Conservation (phyloP, 2,797 vertebrate species). For the Aythya fuligula region DNA sequence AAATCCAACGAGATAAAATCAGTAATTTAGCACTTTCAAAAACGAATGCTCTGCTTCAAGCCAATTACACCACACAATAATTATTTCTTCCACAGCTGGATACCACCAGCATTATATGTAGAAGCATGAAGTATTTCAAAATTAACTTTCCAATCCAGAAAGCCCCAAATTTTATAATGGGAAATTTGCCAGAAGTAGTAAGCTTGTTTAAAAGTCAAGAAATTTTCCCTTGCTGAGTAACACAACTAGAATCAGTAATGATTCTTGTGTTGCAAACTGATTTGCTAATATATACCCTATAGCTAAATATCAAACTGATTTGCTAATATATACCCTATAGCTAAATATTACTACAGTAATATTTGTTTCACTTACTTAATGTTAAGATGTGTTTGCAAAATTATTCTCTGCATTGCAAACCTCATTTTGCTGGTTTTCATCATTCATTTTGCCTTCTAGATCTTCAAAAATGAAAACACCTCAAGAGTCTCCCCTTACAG, state of each 20-base stretch:
- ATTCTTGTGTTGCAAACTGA: background rate
- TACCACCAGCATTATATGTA: background rate
- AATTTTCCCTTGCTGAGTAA: background rate
- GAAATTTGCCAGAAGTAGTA: slow-evolving; percentile 8
- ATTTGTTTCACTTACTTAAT: background rate
- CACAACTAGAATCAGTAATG: background rate
- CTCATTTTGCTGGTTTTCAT: background rate
- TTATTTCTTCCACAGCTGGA: background rate
- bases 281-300: background rate
- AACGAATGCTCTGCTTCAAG: background rate
- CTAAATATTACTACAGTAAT: background rate
- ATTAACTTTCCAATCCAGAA: background rate
- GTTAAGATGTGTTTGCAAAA: background rate
- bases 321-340: background rate
- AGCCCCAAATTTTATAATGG: background rate
- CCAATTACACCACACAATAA: background rate
- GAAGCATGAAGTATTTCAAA: background rate
- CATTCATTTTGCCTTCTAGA: background rate
- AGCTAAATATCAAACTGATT: background rate
- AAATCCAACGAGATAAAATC: background rate
- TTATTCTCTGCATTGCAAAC: background rate
- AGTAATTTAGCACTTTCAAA: background rate
- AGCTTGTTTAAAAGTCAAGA: background rate
- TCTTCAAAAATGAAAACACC: background rate
- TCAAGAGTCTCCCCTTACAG: background rate